These are phyloP conservation scores for Halichondria panicea DNA, from an alignment of 37 sponge, comb jelly and placozoan species.

Conservation along the genomic window DNA sequence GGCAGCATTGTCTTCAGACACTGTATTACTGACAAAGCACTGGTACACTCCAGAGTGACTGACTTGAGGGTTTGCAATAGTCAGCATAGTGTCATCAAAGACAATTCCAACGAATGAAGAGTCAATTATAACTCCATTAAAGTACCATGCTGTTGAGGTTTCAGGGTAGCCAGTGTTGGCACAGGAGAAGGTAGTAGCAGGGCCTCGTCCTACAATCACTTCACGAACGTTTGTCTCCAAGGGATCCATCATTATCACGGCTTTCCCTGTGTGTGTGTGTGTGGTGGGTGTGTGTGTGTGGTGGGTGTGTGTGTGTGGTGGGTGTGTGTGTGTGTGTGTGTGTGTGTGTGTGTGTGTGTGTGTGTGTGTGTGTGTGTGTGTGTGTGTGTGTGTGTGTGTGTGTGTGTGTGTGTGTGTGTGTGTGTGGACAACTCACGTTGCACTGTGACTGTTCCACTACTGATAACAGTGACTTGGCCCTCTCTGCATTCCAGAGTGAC, in stretches of 20 bases:
- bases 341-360: too few relatives aligned
- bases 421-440: too few relatives aligned
- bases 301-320: too few relatives aligned
- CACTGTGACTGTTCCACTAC: too few relatives aligned
- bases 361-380: too few relatives aligned
- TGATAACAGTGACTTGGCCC: too few relatives aligned
- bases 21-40: conserved; percentile 41
- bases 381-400: too few relatives aligned
- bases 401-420: too few relatives aligned
- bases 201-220: not conserved
- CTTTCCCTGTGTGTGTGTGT: too few relatives aligned
- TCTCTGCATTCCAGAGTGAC: too few relatives aligned
- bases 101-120: not conserved
- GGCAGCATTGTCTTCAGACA: not conserved
- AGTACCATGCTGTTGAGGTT: conserved; percentile 40
- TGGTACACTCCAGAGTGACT: conserved; percentile 61
- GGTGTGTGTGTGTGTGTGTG: too few relatives aligned
- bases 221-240: conserved; percentile 3
- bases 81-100: not conserved
- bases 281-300: too few relatives aligned
- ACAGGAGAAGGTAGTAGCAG: conserved; percentile 35
- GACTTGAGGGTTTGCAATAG: not conserved
- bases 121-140: conserved; percentile 12
- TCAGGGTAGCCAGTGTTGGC: conserved; percentile 6
- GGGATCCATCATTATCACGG: not conserved